Evolutionary conservation across 2,797 vertebrate genomes (phyloP).

Genomic region (Myotis pilosus): DNA sequence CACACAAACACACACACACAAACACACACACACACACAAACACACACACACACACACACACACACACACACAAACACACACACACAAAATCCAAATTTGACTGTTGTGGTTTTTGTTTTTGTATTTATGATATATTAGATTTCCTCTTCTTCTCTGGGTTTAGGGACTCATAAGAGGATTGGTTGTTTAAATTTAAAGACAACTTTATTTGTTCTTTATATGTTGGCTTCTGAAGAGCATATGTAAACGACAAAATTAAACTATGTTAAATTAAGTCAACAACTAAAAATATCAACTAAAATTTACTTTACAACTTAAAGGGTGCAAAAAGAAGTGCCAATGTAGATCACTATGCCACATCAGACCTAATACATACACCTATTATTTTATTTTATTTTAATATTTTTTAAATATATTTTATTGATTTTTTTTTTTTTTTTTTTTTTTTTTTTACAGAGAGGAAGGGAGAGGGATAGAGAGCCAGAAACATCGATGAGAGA

Average conservation of each 20-base stretch:
- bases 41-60: too few species aligned
- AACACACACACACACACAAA: too few species aligned
- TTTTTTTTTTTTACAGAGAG: too few species aligned
- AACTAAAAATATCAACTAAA: neutral
- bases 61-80: too few species aligned
- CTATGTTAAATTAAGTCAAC: neutral
- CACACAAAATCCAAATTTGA: neutral
- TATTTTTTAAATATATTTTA: too few species aligned
- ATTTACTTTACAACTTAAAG: conserved; percentile 14
- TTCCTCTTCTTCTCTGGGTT: neutral
- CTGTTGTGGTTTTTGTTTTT: neutral
- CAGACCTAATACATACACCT: neutral
- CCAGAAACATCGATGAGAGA: too few species aligned
- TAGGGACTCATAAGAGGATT: neutral
- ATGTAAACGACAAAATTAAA: neutral
- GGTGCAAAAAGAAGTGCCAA: neutral
- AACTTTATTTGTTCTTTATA: neutral
- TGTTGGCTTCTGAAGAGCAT: neutral
- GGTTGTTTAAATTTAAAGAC: neutral
- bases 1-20: neutral
- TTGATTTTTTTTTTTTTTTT: too few species aligned
- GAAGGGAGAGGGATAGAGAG: too few species aligned
- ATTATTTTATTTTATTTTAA: neutral
- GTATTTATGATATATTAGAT: neutral
- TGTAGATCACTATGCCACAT: neutral